These are phyloP conservation scores for Oncopodura yosiiana DNA, from an alignment of 1,140 invertebrate species.

Conservation along the genomic window DNA sequence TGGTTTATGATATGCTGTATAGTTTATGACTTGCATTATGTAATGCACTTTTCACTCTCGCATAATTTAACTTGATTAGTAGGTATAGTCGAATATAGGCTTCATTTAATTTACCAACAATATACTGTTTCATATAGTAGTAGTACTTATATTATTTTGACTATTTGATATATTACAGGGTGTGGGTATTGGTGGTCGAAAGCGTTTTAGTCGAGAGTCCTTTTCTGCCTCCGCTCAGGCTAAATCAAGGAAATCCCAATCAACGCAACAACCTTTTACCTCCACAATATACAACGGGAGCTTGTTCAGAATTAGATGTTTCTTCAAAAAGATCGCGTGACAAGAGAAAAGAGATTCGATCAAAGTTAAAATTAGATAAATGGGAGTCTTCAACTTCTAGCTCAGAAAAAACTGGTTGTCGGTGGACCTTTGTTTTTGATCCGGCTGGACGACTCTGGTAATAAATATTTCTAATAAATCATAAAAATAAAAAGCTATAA, in stretches of 20 bases:
- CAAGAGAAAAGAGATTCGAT: conserved; percentile 39
- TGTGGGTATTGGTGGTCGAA: conserved; percentile 35
- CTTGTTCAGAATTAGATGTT: conserved; percentile 58
- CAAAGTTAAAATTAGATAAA: conserved; percentile 40
- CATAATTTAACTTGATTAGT: too few relatives aligned
- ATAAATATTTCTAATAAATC: too few relatives aligned
- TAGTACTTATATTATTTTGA: background rate
- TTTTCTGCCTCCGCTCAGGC: conserved; percentile 60
- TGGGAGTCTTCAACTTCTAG: conserved; percentile 40
- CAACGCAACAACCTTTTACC: conserved; percentile 28
- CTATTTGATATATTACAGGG: conserved; percentile 20
- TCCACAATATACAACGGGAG: conserved; percentile 30
- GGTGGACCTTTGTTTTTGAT: conserved; percentile 88
- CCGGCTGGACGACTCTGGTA: conserved; percentile 78
- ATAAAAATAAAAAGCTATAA: too few relatives aligned
- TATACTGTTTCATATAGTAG: too few relatives aligned
- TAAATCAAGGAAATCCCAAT: conserved; percentile 44
- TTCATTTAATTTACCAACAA: too few relatives aligned
- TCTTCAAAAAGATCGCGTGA: conserved; percentile 48
- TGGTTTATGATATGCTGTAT: too few relatives aligned
- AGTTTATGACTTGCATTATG: too few relatives aligned
- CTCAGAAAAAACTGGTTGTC: conserved; percentile 45
- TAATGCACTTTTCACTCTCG: too few relatives aligned
- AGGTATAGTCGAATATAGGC: too few relatives aligned
- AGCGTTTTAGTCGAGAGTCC: conserved; percentile 59